phyloP scores from a whole-genome alignment of 2,797 vertebrate species.

The Geotria australis region DNA sequence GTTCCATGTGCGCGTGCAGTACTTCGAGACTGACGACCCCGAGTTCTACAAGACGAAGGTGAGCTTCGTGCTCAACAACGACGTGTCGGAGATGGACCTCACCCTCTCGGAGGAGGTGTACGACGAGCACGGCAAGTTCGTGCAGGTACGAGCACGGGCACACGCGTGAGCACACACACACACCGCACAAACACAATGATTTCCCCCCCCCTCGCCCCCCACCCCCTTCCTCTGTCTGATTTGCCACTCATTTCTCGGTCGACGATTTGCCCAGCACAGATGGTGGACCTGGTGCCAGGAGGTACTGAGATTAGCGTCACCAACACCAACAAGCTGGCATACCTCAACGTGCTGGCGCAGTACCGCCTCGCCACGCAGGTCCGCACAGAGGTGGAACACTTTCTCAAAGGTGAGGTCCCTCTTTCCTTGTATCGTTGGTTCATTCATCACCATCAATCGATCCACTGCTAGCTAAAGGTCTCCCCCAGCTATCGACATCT shows the following conservation, averaged over 20 bases:
- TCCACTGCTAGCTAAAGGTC: too few species aligned
- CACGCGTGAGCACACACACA: too few species aligned
- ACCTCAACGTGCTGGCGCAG: conserved; percentile 75
- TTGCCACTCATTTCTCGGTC: too few species aligned
- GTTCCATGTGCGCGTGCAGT: conserved; percentile 14
- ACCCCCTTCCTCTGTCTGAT: too few species aligned
- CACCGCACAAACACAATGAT: too few species aligned
- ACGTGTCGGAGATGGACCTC: conserved; percentile 90
- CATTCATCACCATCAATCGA: too few species aligned
- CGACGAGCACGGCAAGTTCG: conserved; percentile 64
- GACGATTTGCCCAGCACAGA: conserved; percentile 11
- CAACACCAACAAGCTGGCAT: conserved; percentile 91
- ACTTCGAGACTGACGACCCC: conserved; percentile 90
- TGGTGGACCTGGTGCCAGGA: conserved; percentile 66
- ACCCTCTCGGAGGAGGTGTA: conserved; percentile 97
- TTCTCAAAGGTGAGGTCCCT: conserved; percentile 49
- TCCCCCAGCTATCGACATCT: too few species aligned
- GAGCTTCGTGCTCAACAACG: conserved; percentile 90
- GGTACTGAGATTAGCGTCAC: conserved; percentile 61
- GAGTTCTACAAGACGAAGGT: conserved; percentile 99
- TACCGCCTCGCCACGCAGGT: conserved; percentile 78
- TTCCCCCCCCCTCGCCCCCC: too few species aligned
- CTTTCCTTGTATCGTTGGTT: too few species aligned
- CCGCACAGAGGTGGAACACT: conserved; percentile 88
- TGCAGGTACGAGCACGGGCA: conserved; percentile 37